phyloP scores from a whole-genome alignment of 1,140 invertebrate species.

The Atta colombica region DNA sequence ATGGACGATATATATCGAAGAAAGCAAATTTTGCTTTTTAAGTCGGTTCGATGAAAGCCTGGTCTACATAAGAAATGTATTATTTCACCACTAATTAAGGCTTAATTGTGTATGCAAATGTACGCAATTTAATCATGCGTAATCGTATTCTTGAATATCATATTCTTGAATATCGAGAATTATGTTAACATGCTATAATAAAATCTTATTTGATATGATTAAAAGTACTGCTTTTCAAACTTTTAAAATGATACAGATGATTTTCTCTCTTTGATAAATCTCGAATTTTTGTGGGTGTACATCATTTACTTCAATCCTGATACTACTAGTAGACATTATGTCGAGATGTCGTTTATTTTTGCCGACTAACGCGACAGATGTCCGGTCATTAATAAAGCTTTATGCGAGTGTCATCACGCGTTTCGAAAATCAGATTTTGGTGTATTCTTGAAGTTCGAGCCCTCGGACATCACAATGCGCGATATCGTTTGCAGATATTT shows the following conservation, averaged over 20 bases:
- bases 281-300: conserved; percentile 4
- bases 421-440: conserved; percentile 66
- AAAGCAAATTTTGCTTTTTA: conserved; percentile 30
- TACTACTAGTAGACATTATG: conserved; percentile 24
- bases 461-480: conserved; percentile 66
- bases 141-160: not conserved
- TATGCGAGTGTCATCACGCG: conserved; percentile 74
- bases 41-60: conserved; percentile 20
- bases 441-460: conserved; percentile 37
- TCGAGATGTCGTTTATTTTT: conserved; percentile 49
- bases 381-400: conserved; percentile 71
- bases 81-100: conserved; percentile 26
- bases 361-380: conserved; percentile 71
- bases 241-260: not conserved
- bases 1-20: conserved; percentile 21
- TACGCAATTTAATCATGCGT: no score
- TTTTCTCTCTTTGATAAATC: not conserved
- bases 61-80: conserved; percentile 1
- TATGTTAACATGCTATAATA: not conserved
- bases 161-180: not conserved
- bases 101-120: conserved; percentile 7
- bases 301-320: not conserved
- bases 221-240: not conserved
- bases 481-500: conserved; percentile 72
- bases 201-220: not conserved